Base-by-base conservation (phyloP, 2,113 vertebrate species). In the Neogobius melanostomus region DNA sequence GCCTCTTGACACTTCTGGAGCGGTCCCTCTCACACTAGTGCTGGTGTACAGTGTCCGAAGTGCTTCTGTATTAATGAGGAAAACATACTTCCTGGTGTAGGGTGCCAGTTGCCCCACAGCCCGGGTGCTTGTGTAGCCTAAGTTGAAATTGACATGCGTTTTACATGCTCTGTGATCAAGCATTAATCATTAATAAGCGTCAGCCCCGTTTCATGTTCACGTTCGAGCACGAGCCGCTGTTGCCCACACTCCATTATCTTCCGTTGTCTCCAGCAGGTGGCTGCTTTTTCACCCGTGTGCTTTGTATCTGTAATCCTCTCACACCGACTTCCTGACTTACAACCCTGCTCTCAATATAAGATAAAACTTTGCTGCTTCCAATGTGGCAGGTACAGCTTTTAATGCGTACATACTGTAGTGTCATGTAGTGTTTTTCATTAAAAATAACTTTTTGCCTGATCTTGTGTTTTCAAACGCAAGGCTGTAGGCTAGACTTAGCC, bases 131-230 rank as follows among this genome's bases (percentile, higher is more conserved):
- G 44, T 66, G 16, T 6, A 54, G 36, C n/a, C 52, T 17, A 57
- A 76, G 69, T 74, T 74, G 61, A 85, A 81, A 77, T 5, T 66
- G 69, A 78, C 71, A 82, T 82, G 72, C 56, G 82, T 88, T 81
- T 82, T 82, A 87, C 84, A 83, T 79, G 82, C 83, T 85, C 80
- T 76, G 78, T 79, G 79, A 82, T 83, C 74, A 75, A 11, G 43
- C 47, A 53, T 90, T 70, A 87, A 89, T 90, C 12, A 81, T 91
- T 89, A 6, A 91, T 87, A 82, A 88, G 76, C 61, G 5, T 21
- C 16, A 21, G 67, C 50, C 70, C 42, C 45, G 68, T 78, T 80
- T 84, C 73, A 80, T 81, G 81, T 82, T 84, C 81, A 76, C 59
- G 70, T 87, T 87, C 82, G 82, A 85, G 48, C 67, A 16, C 15